Evolutionary conservation across 2,888 invertebrate species (phyloP), one percentile per base, ranked within the genome.

Genomic region (Acleris holmiana): DNA sequence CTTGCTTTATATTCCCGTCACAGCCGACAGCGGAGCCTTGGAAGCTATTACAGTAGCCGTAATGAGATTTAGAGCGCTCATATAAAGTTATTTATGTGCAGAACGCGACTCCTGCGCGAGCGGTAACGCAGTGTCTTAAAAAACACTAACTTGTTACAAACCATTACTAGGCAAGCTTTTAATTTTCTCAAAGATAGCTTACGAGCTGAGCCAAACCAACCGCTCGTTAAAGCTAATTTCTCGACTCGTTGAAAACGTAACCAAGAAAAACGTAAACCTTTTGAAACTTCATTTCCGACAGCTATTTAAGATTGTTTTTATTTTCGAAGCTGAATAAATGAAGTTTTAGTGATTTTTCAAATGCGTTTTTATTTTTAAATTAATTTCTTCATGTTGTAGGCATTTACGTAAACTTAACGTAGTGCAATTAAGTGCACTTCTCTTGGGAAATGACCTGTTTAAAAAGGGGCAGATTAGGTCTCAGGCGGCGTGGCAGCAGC

Each of bases 51-150:
- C 83, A 85, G 84, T 81, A 82, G 83, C 84, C 82, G 82, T 88
- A 89, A 91, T 89, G 88, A 90, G 88, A 89, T 91, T 88, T 89
- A 89, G 85, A 89, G 85, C 86, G 86, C 82, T 89, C 86, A 90
- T 89, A 89, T 86, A 86, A 88, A 85, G 89, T 89, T 89, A 90
- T 89, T 89, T 89, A 89, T 88, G 86, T 83, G 79, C 76, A 78
- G 79, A 82, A 82, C 81, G 82, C 80, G 82, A 80, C 76, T 80
- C 77, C 74, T 75, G 73, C 74, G 72, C 73, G 68, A 63, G 71
- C 68, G 67, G 70, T 70, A 61, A 66, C 69, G 68, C 71, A 67
- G 69, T 69, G 69, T 73, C 71, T 78, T 69, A 71, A 73, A 73
- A 66, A 61, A 54, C 63, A 67, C 67, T 67, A 67, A 66, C 69